Conservation (phyloP, 2,113 vertebrate genomes). For the Okapia johnstoni region DNA sequence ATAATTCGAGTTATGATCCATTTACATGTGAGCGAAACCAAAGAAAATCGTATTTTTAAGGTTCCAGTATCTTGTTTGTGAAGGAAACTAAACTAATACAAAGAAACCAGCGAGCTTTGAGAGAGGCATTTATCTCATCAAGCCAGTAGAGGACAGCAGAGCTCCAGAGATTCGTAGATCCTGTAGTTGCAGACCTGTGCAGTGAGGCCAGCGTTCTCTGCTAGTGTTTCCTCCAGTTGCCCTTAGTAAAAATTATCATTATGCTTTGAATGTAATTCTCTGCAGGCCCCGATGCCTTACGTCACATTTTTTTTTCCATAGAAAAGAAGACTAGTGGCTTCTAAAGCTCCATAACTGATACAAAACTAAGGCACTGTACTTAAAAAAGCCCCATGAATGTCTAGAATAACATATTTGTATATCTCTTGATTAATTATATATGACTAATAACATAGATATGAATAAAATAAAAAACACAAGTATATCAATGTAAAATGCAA, state of each 20-base stretch:
- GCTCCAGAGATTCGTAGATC: conserved; percentile 52
- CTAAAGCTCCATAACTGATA: background rate
- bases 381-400: background rate
- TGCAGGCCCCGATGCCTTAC: conserved; percentile 73
- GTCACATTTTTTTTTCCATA: background rate
- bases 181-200: background rate
- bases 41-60: conserved; percentile 67
- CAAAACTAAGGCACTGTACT: background rate
- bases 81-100: background rate
- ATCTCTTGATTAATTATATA: background rate
- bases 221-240: background rate
- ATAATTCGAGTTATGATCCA: background rate
- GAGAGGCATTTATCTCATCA: background rate
- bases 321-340: conserved; percentile 14
- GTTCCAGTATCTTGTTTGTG: conserved; percentile 68
- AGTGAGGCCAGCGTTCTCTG: background rate
- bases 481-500: background rate
- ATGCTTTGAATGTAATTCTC: conserved; percentile 67
- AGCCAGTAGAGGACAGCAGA: conserved; percentile 80
- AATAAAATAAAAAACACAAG: background rate
- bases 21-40: conserved; percentile 64
- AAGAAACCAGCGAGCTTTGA: background rate
- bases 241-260: conserved; percentile 54
- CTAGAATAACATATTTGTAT: background rate
- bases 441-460: background rate